phyloP scores from a whole-genome alignment of 2,888 invertebrate species.

The Drosophila cognata region DNA sequence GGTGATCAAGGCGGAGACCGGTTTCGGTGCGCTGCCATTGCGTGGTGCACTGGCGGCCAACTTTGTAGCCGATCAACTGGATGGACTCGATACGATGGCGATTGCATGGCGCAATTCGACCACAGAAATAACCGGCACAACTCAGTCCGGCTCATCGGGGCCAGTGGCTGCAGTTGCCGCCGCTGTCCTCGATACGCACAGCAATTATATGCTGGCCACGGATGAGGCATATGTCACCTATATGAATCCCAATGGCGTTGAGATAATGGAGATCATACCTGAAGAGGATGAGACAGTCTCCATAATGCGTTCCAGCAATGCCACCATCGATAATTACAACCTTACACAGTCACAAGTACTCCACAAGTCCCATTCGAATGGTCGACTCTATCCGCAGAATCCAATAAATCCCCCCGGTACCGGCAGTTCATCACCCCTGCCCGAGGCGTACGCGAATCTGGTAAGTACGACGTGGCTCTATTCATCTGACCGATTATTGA shows the following conservation, averaged over 20 bases:
- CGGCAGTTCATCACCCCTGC: constrained; percentile 63
- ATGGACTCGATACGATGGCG: constrained; percentile 78
- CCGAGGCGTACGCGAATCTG: constrained; percentile 59
- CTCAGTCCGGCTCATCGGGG: constrained; percentile 17
- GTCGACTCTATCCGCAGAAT: constrained; percentile 59
- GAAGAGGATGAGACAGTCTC: constrained; percentile 84
- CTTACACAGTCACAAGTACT: constrained; percentile 73
- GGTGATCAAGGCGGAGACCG: constrained; percentile 81
- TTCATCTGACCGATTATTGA: not conserved
- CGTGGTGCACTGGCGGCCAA: constrained; percentile 71
- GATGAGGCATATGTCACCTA: constrained; percentile 83
- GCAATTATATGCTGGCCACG: constrained; percentile 82
- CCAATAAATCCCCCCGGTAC: constrained; percentile 39
- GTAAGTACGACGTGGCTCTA: constrained; percentile 35
- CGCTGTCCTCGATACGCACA: constrained; percentile 78
- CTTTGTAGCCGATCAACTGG: constrained; percentile 81
- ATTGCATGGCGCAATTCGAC: constrained; percentile 82
- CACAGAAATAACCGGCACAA: constrained; percentile 46
- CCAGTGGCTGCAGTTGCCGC: constrained; percentile 70
- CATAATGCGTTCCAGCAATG: constrained; percentile 83
- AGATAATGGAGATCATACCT: constrained; percentile 85
- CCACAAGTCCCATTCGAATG: constrained; percentile 73
- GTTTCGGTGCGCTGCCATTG: constrained; percentile 77
- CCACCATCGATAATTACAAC: constrained; percentile 82
- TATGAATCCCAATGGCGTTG: constrained; percentile 84